phyloP scores from a whole-genome alignment of 2,888 invertebrate species.

The Eupithecia inturbata region DNA sequence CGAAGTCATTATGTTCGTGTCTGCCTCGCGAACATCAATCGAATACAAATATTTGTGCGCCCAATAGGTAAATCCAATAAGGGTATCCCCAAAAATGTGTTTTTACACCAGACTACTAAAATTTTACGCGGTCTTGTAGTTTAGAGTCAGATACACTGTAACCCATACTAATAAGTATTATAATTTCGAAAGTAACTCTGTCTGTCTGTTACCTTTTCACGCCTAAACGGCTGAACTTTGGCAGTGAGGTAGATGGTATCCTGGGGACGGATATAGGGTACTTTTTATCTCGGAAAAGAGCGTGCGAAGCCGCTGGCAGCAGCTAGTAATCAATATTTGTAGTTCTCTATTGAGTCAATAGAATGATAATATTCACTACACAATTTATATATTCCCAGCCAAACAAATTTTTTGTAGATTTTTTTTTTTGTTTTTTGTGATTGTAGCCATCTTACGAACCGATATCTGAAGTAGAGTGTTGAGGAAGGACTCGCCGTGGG shows the following conservation, averaged over 20 bases:
- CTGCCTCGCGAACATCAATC: conserved; percentile 41
- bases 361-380: background rate
- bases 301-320: no score
- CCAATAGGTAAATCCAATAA: conserved; percentile 57
- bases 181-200: no score
- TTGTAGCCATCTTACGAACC: background rate
- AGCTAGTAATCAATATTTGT: background rate
- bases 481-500: conserved; percentile 19
- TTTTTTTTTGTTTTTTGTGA: no score
- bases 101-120: conserved; percentile 15
- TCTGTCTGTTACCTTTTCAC: no score
- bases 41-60: conserved; percentile 51
- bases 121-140: background rate
- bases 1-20: conserved; percentile 17
- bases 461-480: background rate
- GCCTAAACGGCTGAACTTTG: no score
- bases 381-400: background rate
- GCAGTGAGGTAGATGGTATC: no score
- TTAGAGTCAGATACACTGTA: background rate
- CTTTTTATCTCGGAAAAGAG: no score
- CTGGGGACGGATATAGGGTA: no score
- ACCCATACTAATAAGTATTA: background rate
- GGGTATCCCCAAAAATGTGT: conserved; percentile 32
- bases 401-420: background rate
- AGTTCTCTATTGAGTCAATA: background rate